Evolutionary conservation across 1,140 invertebrate genomes (phyloP).

Genomic region (Charaxes varanes): DNA sequence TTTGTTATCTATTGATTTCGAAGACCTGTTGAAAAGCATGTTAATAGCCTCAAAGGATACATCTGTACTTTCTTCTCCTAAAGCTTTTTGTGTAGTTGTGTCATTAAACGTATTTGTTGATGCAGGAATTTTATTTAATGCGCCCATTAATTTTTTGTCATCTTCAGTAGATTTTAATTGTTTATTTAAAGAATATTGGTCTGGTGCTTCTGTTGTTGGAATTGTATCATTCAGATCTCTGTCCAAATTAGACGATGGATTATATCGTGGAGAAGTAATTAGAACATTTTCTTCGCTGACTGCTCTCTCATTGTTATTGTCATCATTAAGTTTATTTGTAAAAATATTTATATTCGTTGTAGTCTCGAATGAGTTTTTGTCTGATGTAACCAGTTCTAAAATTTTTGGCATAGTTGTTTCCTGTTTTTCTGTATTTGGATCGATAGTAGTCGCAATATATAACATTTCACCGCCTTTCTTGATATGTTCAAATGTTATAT

Average conservation of each 20-base stretch:
- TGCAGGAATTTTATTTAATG: slow-evolving; percentile 32
- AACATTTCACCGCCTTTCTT: slow-evolving; percentile 20
- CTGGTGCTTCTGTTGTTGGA: slow-evolving; percentile 4
- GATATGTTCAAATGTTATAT: slow-evolving; percentile 27
- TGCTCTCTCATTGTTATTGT: slow-evolving; percentile 4
- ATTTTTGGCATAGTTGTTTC: slow-evolving; percentile 23
- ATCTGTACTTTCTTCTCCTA: slow-evolving; percentile 32
- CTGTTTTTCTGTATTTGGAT: slow-evolving; percentile 19
- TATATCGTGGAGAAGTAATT: too few species aligned
- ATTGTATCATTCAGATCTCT: too few species aligned
- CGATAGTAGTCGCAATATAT: slow-evolving; percentile 8
- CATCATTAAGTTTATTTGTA: slow-evolving; percentile 1
- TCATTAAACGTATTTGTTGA: slow-evolving; percentile 19
- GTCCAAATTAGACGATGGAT: too few species aligned
- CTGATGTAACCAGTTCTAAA: neutral
- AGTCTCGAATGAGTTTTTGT: slow-evolving; percentile 11
- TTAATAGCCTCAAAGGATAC: slow-evolving; percentile 50
- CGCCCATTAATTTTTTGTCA: slow-evolving; percentile 31
- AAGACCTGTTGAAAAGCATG: slow-evolving; percentile 46
- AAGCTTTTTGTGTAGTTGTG: slow-evolving; percentile 24
- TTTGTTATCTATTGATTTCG: slow-evolving; percentile 40
- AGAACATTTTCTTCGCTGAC: slow-evolving; percentile 5
- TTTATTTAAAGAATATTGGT: slow-evolving; percentile 27
- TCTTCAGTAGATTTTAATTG: slow-evolving; percentile 42
- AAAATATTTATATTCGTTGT: slow-evolving; percentile 7